phyloP scores from a whole-genome alignment of 2,888 invertebrate genomes.

The Orthosia gracilis region DNA sequence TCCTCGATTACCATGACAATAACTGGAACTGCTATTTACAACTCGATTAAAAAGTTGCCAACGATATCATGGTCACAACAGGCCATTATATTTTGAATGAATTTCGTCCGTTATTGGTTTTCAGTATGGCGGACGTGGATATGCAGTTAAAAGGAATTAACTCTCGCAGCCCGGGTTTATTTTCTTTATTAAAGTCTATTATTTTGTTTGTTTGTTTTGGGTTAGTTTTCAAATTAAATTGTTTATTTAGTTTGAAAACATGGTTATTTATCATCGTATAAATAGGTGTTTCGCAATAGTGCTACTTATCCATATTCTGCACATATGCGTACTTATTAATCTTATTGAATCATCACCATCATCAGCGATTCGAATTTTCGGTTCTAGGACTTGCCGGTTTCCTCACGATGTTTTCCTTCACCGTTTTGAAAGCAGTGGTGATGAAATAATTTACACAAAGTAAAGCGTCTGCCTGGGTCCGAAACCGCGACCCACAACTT shows the following conservation, averaged over 20 bases:
- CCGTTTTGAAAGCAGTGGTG: no score
- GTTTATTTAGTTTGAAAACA: neutral
- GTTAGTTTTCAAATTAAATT: conserved; percentile 10
- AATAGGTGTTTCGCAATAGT: no score
- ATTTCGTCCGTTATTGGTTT: conserved; percentile 47
- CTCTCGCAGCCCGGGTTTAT: conserved; percentile 23
- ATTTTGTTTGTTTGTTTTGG: conserved; percentile 27
- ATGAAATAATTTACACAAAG: no score
- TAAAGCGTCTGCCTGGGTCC: no score
- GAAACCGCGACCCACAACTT: no score
- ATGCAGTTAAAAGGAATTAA: conserved; percentile 48
- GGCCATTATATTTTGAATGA: conserved; percentile 51
- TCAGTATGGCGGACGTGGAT: conserved; percentile 34
- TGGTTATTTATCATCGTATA: no score
- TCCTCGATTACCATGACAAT: conserved; percentile 43
- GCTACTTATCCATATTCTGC: no score
- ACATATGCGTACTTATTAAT: no score
- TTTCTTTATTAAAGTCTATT: conserved; percentile 22
- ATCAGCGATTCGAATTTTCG: no score
- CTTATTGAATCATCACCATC: no score
- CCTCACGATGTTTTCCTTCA: no score
- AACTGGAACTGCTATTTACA: conserved; percentile 25
- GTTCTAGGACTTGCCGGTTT: no score
- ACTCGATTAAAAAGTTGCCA: conserved; percentile 56
- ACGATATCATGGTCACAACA: conserved; percentile 20